Evolutionary conservation across 2,113 vertebrate species (phyloP).

Genomic region (Rhodinocichla rosea): DNA sequence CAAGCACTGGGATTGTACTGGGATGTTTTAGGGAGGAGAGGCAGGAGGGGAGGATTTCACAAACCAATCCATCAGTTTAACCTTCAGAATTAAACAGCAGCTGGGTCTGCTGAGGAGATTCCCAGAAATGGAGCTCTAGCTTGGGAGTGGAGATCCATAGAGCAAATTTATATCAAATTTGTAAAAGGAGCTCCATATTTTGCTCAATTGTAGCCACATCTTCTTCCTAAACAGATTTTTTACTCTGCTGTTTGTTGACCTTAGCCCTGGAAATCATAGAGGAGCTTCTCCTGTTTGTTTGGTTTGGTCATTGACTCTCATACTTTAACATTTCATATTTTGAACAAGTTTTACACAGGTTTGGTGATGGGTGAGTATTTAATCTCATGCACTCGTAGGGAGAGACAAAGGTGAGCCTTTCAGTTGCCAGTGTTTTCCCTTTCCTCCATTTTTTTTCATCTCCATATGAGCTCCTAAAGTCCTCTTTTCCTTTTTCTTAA

Average conservation of each 20-base stretch:
- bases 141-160: background rate
- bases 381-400: background rate
- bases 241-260: rapidly evolving
- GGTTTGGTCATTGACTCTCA: background rate
- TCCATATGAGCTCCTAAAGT: background rate
- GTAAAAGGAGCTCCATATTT: background rate
- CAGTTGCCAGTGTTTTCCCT: background rate
- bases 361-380: background rate
- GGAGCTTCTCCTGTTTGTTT: background rate
- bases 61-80: background rate
- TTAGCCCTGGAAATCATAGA: background rate
- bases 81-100: rapidly evolving
- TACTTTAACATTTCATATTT: background rate
- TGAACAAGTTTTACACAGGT: background rate
- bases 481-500: background rate
- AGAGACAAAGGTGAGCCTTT: background rate
- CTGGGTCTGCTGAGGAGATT: background rate
- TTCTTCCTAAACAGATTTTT: background rate
- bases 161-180: rapidly evolving
- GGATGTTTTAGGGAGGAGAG: background rate
- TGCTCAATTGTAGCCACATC: background rate
- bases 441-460: background rate
- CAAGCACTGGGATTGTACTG: background rate
- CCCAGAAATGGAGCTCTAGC: background rate
- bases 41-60: background rate